Conservation (phyloP, 2,888 invertebrate species). For the Phengaris arion region DNA sequence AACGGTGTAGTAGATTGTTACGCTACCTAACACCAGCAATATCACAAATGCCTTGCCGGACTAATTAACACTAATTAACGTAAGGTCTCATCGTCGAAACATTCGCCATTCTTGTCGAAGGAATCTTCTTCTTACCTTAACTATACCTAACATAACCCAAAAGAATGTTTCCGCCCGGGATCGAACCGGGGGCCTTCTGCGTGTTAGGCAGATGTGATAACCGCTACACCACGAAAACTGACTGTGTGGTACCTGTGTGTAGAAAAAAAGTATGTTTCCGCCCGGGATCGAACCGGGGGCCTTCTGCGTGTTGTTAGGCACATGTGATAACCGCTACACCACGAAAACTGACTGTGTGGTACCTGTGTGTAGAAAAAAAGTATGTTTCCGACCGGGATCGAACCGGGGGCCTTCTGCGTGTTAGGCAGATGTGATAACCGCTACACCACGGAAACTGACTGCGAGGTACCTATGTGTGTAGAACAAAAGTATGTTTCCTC, state of each 20-base stretch:
- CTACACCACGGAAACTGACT: slow-evolving; percentile 89
- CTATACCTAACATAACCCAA: slow-evolving; percentile 38
- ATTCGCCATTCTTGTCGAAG: no score
- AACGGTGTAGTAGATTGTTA: no score
- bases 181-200: slow-evolving; percentile 95
- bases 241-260: no score
- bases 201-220: slow-evolving; percentile 94
- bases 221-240: no score
- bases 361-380: no score
- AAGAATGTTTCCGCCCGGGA: slow-evolving; percentile 88
- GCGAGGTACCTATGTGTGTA: background rate
- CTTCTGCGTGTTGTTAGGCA: slow-evolving; percentile 95
- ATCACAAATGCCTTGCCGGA: no score
- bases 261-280: slow-evolving; percentile 84
- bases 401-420: slow-evolving; percentile 93
- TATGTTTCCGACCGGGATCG: no score
- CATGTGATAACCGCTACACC: slow-evolving; percentile 83
- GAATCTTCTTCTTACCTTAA: no score
- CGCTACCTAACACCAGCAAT: no score
- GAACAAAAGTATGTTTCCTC: slow-evolving; percentile 83
- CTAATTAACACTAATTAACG: no score
- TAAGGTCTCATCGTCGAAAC: no score
- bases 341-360: no score
- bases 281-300: slow-evolving; percentile 94
- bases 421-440: slow-evolving; percentile 96